Conservation (phyloP, 1,140 invertebrate species). For the Drosophila varians region DNA sequence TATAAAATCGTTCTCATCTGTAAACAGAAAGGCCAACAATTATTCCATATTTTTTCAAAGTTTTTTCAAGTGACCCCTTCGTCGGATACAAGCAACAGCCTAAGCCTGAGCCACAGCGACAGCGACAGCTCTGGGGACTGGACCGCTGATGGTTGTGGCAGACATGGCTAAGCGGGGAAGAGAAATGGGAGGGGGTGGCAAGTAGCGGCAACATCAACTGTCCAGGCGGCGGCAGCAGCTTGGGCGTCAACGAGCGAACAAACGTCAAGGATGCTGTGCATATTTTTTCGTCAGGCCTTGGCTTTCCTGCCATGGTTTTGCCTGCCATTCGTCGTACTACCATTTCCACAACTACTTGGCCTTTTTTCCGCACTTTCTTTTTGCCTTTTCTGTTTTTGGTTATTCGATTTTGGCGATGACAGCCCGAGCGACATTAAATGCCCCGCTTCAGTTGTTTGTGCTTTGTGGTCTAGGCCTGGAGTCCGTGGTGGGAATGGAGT, state of each 20-base stretch:
- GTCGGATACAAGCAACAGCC: constrained; percentile 32
- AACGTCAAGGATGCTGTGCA: constrained; percentile 78
- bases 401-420: constrained; percentile 78
- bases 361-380: constrained; percentile 44
- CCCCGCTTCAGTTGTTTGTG: constrained; percentile 78
- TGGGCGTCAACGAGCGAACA: constrained; percentile 78
- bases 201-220: constrained; percentile 15
- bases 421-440: constrained; percentile 79
- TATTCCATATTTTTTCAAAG: not conserved
- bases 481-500: constrained; percentile 9
- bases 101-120: constrained; percentile 37
- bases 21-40: not conserved
- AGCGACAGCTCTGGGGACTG: constrained; percentile 38
- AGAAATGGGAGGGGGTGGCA: not conserved
- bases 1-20: no score
- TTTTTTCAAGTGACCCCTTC: constrained; percentile 20
- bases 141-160: constrained; percentile 39
- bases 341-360: constrained; percentile 19
- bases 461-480: constrained; percentile 56
- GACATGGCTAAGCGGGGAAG: not conserved
- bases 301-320: constrained; percentile 39
- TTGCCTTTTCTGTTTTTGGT: constrained; percentile 54
- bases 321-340: constrained; percentile 32
- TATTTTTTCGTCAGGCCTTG: constrained; percentile 54
- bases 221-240: constrained; percentile 38